Evolutionary conservation across 2,113 vertebrate genomes (phyloP).

Genomic region (Bucco capensis): DNA sequence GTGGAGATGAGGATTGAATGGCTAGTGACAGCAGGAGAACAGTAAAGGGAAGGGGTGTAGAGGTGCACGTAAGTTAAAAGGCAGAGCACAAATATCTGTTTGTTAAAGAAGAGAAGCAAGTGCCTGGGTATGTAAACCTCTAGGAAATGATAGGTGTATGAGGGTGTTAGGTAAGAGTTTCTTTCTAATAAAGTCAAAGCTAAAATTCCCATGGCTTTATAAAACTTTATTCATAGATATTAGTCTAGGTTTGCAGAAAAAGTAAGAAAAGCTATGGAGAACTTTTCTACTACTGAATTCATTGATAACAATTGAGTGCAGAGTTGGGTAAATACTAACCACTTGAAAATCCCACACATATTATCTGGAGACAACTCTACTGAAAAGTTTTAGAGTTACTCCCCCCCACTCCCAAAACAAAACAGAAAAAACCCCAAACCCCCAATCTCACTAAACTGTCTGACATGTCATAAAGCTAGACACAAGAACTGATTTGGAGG

Average conservation of each 20-base stretch:
- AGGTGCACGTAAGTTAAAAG: not conserved
- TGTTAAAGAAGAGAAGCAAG: not conserved
- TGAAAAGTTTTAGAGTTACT: not conserved
- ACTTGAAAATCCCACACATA: not conserved
- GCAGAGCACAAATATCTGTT: not conserved
- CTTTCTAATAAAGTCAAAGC: not conserved
- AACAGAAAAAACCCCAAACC: not conserved
- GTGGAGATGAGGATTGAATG: not conserved
- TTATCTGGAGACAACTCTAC: not conserved
- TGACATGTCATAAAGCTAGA: not conserved
- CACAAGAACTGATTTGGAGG: not conserved
- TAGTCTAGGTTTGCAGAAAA: not conserved
- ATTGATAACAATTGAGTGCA: not conserved
- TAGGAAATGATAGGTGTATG: not conserved
- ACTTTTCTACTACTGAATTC: not conserved
- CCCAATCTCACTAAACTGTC: not conserved
- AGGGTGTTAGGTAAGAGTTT: not conserved
- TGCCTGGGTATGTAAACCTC: not conserved
- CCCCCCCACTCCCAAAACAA: accelerated
- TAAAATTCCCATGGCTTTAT: not conserved
- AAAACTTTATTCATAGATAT: not conserved
- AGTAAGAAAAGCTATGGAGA: not conserved
- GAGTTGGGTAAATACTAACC: not conserved
- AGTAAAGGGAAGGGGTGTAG: not conserved
- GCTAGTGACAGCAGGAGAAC: not conserved